Conservation (phyloP, 2,888 invertebrate genomes). For the Asteroscopus sphinx region DNA sequence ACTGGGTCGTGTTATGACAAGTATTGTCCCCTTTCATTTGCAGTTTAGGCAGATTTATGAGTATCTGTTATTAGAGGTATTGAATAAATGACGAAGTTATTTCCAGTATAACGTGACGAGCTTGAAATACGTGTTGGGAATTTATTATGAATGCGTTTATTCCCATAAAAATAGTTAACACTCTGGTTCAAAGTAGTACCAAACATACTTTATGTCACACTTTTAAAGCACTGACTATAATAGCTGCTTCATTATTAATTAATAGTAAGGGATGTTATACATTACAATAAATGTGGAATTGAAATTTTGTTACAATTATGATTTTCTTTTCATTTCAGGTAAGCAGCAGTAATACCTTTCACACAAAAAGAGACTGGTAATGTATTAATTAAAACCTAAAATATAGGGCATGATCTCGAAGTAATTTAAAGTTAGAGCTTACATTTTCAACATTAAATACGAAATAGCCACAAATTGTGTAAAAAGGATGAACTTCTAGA, state of each 20-base stretch:
- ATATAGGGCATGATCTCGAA: too few species aligned
- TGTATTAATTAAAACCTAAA: too few species aligned
- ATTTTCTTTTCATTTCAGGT: conserved; percentile 32
- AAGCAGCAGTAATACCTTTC: neutral
- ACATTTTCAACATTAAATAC: too few species aligned
- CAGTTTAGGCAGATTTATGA: conserved; percentile 7
- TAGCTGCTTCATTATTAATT: neutral
- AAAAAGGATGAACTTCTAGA: too few species aligned
- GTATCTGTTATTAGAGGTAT: conserved; percentile 6
- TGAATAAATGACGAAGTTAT: conserved; percentile 26
- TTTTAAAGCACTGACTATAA: neutral
- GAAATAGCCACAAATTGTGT: too few species aligned
- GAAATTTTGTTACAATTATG: neutral
- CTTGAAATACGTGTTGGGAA: conserved; percentile 1
- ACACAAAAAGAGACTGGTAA: neutral
- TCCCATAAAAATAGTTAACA: neutral
- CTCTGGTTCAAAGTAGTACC: neutral
- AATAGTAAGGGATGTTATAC: too few species aligned
- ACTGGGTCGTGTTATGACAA: conserved; percentile 17
- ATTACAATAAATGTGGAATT: too few species aligned
- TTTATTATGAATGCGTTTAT: conserved; percentile 11
- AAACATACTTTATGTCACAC: neutral
- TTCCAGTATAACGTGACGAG: conserved; percentile 4
- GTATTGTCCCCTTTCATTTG: conserved; percentile 15
- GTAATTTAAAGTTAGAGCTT: too few species aligned